These are phyloP conservation scores for Sapajus apella DNA, from an alignment of 2,113 vertebrate species.

Conservation along the genomic window DNA sequence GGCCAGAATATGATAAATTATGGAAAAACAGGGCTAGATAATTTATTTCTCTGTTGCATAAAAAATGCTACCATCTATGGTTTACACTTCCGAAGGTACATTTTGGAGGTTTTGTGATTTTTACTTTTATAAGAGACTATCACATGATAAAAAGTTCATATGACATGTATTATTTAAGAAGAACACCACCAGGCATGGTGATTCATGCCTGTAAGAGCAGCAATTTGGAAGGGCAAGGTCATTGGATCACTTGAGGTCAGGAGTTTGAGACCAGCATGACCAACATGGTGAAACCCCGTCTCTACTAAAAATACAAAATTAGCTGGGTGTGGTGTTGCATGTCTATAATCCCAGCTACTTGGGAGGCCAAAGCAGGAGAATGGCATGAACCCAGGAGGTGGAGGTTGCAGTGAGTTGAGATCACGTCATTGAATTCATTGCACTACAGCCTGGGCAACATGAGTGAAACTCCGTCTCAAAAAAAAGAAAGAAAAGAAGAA, in stretches of 20 bases:
- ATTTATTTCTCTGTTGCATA: neutral
- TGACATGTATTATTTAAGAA: neutral
- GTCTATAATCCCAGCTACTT: too few species aligned
- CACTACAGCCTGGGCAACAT: too few species aligned
- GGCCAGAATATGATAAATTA: neutral
- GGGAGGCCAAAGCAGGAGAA: too few species aligned
- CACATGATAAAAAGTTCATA: neutral
- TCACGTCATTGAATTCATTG: too few species aligned
- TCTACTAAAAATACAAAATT: too few species aligned
- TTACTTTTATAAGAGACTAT: neutral
- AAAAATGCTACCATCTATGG: neutral
- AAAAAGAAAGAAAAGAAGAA: neutral
- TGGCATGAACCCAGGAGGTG: accelerated
- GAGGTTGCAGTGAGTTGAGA: too few species aligned
- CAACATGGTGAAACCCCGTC: too few species aligned
- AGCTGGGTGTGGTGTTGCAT: too few species aligned
- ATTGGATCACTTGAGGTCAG: too few species aligned
- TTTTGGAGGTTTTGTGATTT: neutral
- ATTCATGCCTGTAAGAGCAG: neutral
- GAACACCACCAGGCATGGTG: neutral
- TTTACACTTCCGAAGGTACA: neutral
- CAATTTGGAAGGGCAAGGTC: neutral
- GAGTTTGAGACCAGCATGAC: too few species aligned
- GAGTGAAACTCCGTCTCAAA: too few species aligned
- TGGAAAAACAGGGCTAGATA: neutral